Base-by-base conservation (phyloP, 1,140 invertebrate species). In the Pseudachorutes palmiensis region DNA sequence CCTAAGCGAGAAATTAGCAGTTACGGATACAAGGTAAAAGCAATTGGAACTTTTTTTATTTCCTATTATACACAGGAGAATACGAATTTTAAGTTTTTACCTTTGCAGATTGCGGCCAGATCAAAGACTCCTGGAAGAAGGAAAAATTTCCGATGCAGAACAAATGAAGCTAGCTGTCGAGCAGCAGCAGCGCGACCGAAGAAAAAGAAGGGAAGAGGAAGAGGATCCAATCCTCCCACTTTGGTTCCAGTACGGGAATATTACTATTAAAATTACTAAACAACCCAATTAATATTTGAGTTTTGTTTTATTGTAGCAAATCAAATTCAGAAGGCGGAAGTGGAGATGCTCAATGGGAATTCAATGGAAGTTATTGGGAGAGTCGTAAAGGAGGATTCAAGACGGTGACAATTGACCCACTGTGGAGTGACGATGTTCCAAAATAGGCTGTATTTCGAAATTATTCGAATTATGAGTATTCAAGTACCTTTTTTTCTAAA, bases 101-200 rank as follows among this genome's bases (percentile, higher is more conserved):
- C 5, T 26, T 51, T 26, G 19, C 48, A 70, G 89, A 59, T 85
- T 83, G 74, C 75, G 83, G 71, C 82, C 82, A 30, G 83, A 84
- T 78, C 83, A 84, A 72, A 78, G 80, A 33, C 74, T 84, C 19
- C 76, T 92, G 36, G 89, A 92, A 77, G 87, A 90, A 76, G 90
- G 89, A 2, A 83, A 89, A 75, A 80, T 91, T 45, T 78, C 81
- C 16, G 82, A 81, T 28, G 89, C 89, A 0, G 89, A 92, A 78
- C 78, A 79, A 28, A 79, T 86, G 70, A 92, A 92, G 77, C 74
- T 83, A 22, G 79, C 83, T 71, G 75, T 90, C 49, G 88, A 90
- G 76, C 83, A 86, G 70, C 75, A 79, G 12, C 88, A 90, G 76
- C 75, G 88, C 48, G 87, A 89, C 36, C 77, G 85, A 48, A 77